Evolutionary conservation across 23 tunicate species (phyloP), one percentile per base, ranked within the genome.

Genomic region (Trididemnum nubilum): DNA sequence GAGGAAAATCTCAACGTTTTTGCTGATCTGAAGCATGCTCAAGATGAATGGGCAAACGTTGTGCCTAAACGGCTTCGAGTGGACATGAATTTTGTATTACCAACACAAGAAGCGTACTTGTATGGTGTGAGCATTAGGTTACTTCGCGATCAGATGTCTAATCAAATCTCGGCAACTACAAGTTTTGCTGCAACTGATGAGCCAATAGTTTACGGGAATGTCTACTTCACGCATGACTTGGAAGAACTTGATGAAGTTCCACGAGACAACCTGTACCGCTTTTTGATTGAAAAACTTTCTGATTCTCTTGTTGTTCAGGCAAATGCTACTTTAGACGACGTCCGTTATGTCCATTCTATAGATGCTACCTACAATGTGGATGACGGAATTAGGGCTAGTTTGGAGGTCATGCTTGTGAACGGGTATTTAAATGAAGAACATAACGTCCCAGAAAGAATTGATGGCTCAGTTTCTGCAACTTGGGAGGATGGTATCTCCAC

Each of bases 381-480:
- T 34, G 37, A 49, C 34, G 63, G 34, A 23, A 1, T 85, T 33
- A 4, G 59, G 0, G 24, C 28, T 19, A 54, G 34, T 33, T 67
- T 78, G 24, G 90, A 85, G 29, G 58, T 34, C 1, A 1, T 0
- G 32, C 79, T 49, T 0, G 40, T 63, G 72, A 85, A 78, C 30
- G 35, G 1, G 1, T 78, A 64, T 50, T 66, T 85, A 2, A 34
- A 58, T 15, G 72, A 69, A n/a, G 7, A 50, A 21, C 25, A 37
- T 28, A 34, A 76, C 35, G 72, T 85, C 24, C 88, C 88, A n/a
- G 72, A 78, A 72, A 52, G 59, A 2, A 60, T 85, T 15, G 44
- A 33, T n/a, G 72, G 51, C 0, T 21, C 72, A 4, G 26, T 70
- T 33, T 51, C 79, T 1, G 78, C 78, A 9, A 30, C 57, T 24